Conservation (phyloP, 2,888 invertebrate species). For the Rugalucina vietnamica region DNA sequence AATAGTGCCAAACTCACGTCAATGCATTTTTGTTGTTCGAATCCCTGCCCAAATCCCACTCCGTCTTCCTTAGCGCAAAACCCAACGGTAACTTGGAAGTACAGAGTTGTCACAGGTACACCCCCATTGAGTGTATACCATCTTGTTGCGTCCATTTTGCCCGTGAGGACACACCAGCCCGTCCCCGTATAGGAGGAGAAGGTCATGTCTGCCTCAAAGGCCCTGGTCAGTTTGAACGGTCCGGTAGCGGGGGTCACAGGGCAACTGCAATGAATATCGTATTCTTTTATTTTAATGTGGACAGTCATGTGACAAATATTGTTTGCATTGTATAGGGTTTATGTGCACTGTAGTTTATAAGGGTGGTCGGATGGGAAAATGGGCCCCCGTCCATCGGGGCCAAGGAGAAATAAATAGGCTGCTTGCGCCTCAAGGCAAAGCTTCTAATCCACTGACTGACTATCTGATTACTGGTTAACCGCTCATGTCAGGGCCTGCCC, state of each 20-base stretch:
- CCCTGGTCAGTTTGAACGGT: not conserved
- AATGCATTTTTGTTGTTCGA: not conserved
- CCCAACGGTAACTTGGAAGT: not conserved
- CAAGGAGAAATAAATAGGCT: too few species aligned
- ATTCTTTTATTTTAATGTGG: too few species aligned
- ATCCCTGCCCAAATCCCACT: not conserved
- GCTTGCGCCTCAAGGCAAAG: too few species aligned
- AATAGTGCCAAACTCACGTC: not conserved
- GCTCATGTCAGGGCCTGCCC: too few species aligned
- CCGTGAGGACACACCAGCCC: not conserved
- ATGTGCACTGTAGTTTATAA: too few species aligned
- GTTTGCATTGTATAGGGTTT: too few species aligned
- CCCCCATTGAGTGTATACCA: not conserved
- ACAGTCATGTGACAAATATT: too few species aligned
- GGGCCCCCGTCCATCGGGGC: too few species aligned
- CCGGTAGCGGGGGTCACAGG: not conserved
- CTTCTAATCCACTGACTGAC: too few species aligned
- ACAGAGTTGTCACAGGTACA: not conserved
- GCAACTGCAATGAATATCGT: not conserved
- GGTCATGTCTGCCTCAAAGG: not conserved
- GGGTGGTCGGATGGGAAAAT: too few species aligned
- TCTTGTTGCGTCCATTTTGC: not conserved
- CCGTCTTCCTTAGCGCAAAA: not conserved
- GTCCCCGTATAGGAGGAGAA: not conserved
- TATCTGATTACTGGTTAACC: too few species aligned